Conservation (phyloP, 2,113 vertebrate genomes). For the Chaenocephalus aceratus region DNA sequence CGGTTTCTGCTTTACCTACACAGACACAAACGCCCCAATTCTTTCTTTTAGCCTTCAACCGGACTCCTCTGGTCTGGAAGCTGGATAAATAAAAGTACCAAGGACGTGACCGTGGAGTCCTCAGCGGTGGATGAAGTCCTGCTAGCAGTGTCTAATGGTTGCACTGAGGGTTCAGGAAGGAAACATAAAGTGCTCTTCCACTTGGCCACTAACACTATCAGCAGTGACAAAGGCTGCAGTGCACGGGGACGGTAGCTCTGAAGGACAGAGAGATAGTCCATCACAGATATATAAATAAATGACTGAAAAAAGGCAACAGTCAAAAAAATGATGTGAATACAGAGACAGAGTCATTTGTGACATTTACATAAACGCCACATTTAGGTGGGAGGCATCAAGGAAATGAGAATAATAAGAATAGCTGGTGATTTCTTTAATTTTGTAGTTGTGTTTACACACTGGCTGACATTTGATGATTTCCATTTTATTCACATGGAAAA, state of each 20-base stretch:
- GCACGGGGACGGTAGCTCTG: not conserved
- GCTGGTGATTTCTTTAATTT: slow-evolving; percentile 47
- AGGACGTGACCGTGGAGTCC: slow-evolving; percentile 25
- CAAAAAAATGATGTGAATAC: not conserved
- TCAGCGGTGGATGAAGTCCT: not conserved
- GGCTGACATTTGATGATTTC: slow-evolving; percentile 19
- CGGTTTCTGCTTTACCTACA: not conserved
- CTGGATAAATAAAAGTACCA: not conserved
- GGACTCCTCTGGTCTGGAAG: not conserved
- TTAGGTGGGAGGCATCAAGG: slow-evolving; percentile 30
- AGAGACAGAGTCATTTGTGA: slow-evolving; percentile 40
- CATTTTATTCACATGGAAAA: slow-evolving; percentile 47
- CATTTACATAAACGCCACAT: slow-evolving; percentile 64
- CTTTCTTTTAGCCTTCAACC: not conserved
- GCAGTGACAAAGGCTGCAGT: slow-evolving; percentile 1
- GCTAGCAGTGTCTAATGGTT: slow-evolving; percentile 18
- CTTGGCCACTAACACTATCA: not conserved
- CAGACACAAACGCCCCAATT: not conserved
- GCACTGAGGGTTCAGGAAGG: not conserved
- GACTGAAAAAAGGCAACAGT: not conserved
- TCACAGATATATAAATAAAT: slow-evolving; percentile 5
- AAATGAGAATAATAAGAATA: slow-evolving; percentile 54
- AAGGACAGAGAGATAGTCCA: slow-evolving; percentile 5
- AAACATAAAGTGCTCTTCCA: not conserved
- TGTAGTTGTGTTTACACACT: too few species aligned